Evolutionary conservation across 2,888 invertebrate genomes (phyloP).

Genomic region (Aphodius sticticus): DNA sequence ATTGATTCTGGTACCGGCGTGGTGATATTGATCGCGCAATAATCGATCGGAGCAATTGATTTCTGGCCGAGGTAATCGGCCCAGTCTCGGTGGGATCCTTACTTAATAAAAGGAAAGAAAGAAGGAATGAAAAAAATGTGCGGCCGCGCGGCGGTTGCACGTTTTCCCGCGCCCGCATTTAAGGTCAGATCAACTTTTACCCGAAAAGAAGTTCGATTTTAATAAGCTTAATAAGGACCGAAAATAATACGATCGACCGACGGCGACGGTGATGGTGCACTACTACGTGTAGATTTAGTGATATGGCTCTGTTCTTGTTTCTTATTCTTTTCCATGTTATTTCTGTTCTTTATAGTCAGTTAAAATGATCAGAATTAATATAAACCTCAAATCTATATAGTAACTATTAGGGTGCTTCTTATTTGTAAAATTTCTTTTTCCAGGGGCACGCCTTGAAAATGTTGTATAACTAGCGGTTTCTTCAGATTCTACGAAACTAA

Average conservation of each 20-base stretch:
- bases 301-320: neutral
- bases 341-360: neutral
- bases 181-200: slow-evolving; percentile 45
- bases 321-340: neutral
- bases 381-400: too few relatives aligned
- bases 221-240: slow-evolving; percentile 33
- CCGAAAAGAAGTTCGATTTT: slow-evolving; percentile 33
- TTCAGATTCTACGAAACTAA: too few relatives aligned
- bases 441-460: too few relatives aligned
- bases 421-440: too few relatives aligned
- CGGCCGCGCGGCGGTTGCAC: neutral
- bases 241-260: slow-evolving; percentile 20
- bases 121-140: neutral
- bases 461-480: too few relatives aligned
- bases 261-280: neutral
- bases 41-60: slow-evolving; percentile 10
- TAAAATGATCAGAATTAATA: too few relatives aligned
- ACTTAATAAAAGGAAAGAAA: neutral
- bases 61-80: slow-evolving; percentile 8
- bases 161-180: slow-evolving; percentile 34
- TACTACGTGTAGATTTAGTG: neutral
- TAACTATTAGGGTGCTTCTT: too few relatives aligned
- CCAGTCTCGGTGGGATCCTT: slow-evolving; percentile 4
- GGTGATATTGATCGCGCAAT: neutral
- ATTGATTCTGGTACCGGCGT: neutral